Evolutionary conservation across 2,113 vertebrate species (phyloP).

Genomic region (Tricholaema leucomelas): DNA sequence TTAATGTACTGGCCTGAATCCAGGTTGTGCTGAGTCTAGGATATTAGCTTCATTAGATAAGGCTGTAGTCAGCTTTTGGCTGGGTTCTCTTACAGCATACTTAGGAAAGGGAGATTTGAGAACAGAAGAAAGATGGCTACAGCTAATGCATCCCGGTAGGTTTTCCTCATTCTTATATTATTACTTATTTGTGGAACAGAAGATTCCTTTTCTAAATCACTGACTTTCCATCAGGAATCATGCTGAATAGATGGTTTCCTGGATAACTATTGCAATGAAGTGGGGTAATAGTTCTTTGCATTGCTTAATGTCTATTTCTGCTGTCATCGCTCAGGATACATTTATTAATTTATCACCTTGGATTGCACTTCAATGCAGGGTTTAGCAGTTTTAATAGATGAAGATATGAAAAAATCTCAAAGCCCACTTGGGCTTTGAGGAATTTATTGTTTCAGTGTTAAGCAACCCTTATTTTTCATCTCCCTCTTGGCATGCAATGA

Average conservation of each 20-base stretch:
- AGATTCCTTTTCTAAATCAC: conserved; percentile 23
- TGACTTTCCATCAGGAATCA: background rate
- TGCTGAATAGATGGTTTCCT: conserved; percentile 15
- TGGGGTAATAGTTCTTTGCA: conserved; percentile 18
- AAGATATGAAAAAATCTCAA: conserved; percentile 16
- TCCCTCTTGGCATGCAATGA: background rate
- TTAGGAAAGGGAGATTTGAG: background rate
- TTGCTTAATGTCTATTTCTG: conserved; percentile 5
- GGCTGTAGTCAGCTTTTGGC: conserved; percentile 54
- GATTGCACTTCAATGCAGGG: conserved; percentile 15
- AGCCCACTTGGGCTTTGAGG: background rate
- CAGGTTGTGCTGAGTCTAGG: conserved; percentile 16
- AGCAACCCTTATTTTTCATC: conserved; percentile 22
- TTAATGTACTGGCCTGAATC: conserved; percentile 15
- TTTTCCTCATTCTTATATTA: conserved; percentile 17
- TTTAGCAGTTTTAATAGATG: background rate
- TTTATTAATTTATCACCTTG: conserved; percentile 21
- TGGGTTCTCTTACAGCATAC: background rate
- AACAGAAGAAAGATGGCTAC: conserved; percentile 1
- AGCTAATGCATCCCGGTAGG: conserved; percentile 18
- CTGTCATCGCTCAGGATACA: conserved; percentile 16
- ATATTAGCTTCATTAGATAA: conserved; percentile 28
- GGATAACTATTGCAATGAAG: background rate
- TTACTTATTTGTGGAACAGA: conserved; percentile 42
- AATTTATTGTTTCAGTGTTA: conserved; percentile 35